Evolutionary conservation across 2,888 invertebrate genomes (phyloP), one percentile per base, ranked within the genome.

Genomic region (Drosophila paranaensis): DNA sequence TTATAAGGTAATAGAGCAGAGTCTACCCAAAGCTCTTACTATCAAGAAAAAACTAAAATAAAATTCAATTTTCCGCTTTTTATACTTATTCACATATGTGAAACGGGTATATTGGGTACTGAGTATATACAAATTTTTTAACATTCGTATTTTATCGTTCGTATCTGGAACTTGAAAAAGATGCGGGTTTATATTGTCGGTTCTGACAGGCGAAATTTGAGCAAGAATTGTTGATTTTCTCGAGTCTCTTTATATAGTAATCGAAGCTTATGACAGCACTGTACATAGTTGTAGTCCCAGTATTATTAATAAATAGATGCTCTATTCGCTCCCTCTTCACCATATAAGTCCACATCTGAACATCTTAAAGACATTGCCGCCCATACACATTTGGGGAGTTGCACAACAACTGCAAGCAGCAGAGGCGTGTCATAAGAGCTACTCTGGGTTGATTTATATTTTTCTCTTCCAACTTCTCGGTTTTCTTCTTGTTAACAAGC

Each of bases 401-500:
- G 48, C 30, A 11, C 48, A 16, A 14, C n/a, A n/a, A 6, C 48
- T 16, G 1, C 11, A 30, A 48, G 2, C n/a, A 1, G n/a, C 2
- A 5, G 13, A 6, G 55, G 42, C 42, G 16, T 42, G 30, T 3
- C 8, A 14, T 42, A 14, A 55, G 16, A 16, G 55, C 30, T 14
- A 16, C 54, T 39, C 27, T n/a, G 40, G 1, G 5, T 27, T 35
- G n/a, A 35, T n/a, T 25, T 37, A 8, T 53, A 1, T 33, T 50
- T n/a, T 10, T 13, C 11, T 13, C 11, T 51, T 16, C 1, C 20
- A 14, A 51, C 45, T 46, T 48, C 27, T 40, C 27, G 25, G 27
- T 58, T 48, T 16, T 16, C 48, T 39, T 14, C 48, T 66, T 60
- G 66, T 66, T 46, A 60, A 72, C 67, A 66, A 66, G 67, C 61